Base-by-base conservation (phyloP, 2,888 invertebrate genomes). In the Artemia sinica region DNA sequence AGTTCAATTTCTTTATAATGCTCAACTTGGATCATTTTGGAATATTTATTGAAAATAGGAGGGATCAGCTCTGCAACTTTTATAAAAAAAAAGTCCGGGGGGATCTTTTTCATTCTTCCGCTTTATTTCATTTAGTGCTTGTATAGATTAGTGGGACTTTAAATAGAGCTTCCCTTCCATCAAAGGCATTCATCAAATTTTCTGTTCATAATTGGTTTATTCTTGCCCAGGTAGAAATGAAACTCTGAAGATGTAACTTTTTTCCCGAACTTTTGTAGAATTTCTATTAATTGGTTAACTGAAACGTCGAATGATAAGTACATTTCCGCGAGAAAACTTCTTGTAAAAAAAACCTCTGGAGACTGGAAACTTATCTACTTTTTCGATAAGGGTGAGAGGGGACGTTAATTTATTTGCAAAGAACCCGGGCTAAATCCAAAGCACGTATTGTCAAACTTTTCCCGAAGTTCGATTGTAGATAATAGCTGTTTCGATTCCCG, bases 381-480 rank as follows among this genome's bases (percentile, higher is more conserved):
- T 58, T 58, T 58, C 18, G 58, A 58, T 58, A 58, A 58, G 58
- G 58, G 58, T 8, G 58, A 8, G 58, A 18, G 58, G 58, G 9
- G 11, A 18, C 14, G 58, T 58, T 58, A 58, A 58, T 58, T 58
- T 58, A 58, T 58, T 58, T 58, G 58, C 58, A 58, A 58, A 58
- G 58, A 58, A 58, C 58, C n/a, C 58, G 18, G 18, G 14, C 18
- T 58, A 18, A 10, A 58, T 58, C 58, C 58, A 18, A 18, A 18
- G 58, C 58, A 58, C 58, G 58, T 58, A 58, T 58, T 58, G 18
- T n/a, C 14, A 58, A 58, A 58, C 58, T 58, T 58, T 58, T 58
- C 18, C 58, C 58, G 58, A 58, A 58, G 58, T 58, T 58, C n/a
- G 58, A 58, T 58, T 58, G 14, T 28, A 28, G 28, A 28, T 28